Evolutionary conservation across 2,888 invertebrate genomes (phyloP).

Genomic region (Temnothorax unifasciatus): DNA sequence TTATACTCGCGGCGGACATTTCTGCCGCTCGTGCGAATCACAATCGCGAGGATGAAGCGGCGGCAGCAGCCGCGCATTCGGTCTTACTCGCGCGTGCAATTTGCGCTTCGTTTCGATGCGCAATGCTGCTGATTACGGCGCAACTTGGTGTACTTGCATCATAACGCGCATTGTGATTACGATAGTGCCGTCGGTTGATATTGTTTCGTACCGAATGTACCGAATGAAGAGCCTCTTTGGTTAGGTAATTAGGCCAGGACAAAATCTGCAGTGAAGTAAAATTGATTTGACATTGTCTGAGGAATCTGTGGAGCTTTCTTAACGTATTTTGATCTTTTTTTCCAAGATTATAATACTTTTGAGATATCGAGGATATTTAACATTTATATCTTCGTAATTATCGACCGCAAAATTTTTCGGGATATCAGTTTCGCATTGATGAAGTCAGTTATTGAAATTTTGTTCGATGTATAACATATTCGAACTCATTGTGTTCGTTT

Average conservation of each 20-base stretch:
- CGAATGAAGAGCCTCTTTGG: not conserved
- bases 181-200: conserved; percentile 4
- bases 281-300: not conserved
- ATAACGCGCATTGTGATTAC: conserved; percentile 10
- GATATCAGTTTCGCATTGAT: not conserved
- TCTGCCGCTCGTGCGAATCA: conserved; percentile 19
- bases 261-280: not conserved
- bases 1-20: conserved; percentile 41
- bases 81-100: conserved; percentile 13
- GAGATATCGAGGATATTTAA: not conserved
- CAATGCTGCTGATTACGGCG: conserved; percentile 25
- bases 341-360: not conserved
- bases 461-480: not conserved
- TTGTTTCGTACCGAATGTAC: not conserved
- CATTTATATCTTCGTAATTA: not conserved
- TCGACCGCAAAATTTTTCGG: not conserved
- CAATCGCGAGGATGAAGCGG: conserved; percentile 32
- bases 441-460: not conserved
- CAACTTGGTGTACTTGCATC: conserved; percentile 20
- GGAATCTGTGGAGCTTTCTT: not conserved
- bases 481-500: not conserved
- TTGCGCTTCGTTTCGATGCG: conserved; percentile 32
- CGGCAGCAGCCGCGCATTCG: conserved; percentile 7
- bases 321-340: not conserved
- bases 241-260: not conserved